Evolutionary conservation across 64 coral and sea anemone genomes (phyloP).

Genomic region (Catalaphyllia jardinei): DNA sequence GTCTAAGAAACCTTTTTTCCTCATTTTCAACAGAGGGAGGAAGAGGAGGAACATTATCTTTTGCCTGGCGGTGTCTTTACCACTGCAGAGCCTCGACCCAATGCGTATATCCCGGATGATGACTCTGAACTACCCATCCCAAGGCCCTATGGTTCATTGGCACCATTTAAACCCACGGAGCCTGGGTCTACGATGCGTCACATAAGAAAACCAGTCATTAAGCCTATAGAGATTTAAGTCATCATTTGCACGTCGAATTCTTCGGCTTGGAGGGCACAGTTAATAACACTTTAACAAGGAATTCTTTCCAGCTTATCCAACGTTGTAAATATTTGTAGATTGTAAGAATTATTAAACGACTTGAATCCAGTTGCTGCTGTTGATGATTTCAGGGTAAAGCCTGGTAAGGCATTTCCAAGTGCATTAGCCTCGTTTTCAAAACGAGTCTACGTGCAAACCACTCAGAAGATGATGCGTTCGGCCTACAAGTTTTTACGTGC

Average conservation of each 20-base stretch:
- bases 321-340: conserved; percentile 33
- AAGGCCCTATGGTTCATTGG: conserved; percentile 91
- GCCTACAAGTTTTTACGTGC: too few species aligned
- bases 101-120: conserved; percentile 99
- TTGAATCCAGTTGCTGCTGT: neutral
- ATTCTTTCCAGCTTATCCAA: neutral
- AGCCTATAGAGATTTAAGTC: conserved; percentile 95
- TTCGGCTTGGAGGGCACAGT: neutral
- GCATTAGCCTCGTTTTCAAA: too few species aligned
- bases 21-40: conserved; percentile 76
- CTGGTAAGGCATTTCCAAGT: too few species aligned
- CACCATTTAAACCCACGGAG: conserved; percentile 96
- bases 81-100: conserved; percentile 98
- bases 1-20: neutral
- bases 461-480: too few species aligned
- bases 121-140: conserved; percentile 95
- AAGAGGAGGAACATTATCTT: conserved; percentile 88
- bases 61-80: conserved; percentile 90
- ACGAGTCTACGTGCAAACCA: too few species aligned
- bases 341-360: conserved; percentile 6
- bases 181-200: conserved; percentile 97
- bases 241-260: neutral
- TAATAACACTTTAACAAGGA: too few species aligned
- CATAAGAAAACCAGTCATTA: conserved; percentile 95
- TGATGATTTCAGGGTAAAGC: neutral